phyloP scores from a whole-genome alignment of 2,113 vertebrate species.

The Platysternon megacephalum region DNA sequence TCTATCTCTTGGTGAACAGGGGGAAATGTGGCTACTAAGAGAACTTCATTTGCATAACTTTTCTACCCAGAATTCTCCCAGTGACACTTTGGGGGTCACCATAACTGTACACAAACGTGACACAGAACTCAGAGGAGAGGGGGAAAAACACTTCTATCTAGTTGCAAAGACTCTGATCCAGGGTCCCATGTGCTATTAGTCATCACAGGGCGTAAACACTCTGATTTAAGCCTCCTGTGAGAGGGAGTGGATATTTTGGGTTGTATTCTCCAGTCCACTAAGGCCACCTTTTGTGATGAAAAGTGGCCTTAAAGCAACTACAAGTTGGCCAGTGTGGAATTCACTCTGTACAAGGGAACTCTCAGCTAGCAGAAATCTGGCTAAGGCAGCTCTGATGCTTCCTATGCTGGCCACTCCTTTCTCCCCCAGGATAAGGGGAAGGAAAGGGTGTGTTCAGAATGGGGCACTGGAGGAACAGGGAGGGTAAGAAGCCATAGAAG shows the following conservation, averaged over 20 bases:
- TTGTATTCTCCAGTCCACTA: not conserved
- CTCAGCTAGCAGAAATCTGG: not conserved
- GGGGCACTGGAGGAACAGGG: not conserved
- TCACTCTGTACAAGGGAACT: not conserved
- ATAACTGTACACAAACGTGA: not conserved
- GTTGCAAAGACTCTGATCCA: not conserved
- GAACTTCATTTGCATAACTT: not conserved
- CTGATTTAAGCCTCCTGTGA: not conserved
- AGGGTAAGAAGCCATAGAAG: not conserved
- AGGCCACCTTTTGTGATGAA: not conserved
- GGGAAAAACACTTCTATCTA: not conserved
- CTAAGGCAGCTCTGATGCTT: not conserved
- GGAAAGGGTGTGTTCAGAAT: not conserved
- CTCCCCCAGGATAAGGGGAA: not conserved
- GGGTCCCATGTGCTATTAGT: not conserved
- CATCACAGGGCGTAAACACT: not conserved
- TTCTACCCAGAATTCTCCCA: not conserved
- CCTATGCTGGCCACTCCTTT: not conserved
- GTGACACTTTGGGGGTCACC: not conserved
- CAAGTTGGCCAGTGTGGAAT: not conserved
- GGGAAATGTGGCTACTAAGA: not conserved
- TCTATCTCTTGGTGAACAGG: not conserved
- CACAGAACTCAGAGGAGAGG: not conserved
- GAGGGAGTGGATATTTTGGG: not conserved
- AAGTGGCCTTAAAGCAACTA: not conserved